These are phyloP conservation scores for Trochalopteron elliotii DNA, from an alignment of 2,113 vertebrate genomes.

Conservation along the genomic window DNA sequence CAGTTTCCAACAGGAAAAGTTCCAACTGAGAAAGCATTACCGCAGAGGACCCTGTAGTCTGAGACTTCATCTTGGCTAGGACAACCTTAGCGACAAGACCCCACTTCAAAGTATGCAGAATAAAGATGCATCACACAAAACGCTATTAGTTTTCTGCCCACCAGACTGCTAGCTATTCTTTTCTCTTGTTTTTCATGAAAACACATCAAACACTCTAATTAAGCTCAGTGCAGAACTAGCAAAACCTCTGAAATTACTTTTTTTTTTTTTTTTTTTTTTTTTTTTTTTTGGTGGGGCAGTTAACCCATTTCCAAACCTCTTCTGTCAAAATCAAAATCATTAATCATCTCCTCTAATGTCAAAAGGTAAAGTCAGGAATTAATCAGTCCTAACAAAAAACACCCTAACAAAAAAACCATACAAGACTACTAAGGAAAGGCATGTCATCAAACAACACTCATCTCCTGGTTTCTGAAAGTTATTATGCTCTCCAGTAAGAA, in stretches of 20 bases:
- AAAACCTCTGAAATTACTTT: neutral
- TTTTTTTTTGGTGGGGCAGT: neutral
- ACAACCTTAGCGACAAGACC: neutral
- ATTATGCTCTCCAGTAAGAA: neutral
- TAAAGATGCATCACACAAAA: neutral
- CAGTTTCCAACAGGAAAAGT: slow-evolving; percentile 50
- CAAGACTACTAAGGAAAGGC: neutral
- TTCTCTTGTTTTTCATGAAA: neutral
- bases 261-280: neutral
- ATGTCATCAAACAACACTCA: neutral
- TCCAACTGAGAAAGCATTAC: slow-evolving; percentile 51
- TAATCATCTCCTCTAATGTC: neutral
- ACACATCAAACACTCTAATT: neutral
- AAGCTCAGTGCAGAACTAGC: neutral
- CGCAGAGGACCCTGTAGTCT: slow-evolving; percentile 43
- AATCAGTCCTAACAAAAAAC: neutral
- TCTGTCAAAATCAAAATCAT: neutral
- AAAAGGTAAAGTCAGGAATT: neutral
- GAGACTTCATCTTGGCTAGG: neutral
- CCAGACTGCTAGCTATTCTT: neutral
- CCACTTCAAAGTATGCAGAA: neutral
- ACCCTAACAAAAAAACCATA: neutral
- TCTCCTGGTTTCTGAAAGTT: neutral
- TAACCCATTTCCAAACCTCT: neutral
- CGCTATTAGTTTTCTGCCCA: neutral